These are phyloP conservation scores for Chrysolina americana DNA, from an alignment of 2,888 invertebrate species.

Conservation along the genomic window DNA sequence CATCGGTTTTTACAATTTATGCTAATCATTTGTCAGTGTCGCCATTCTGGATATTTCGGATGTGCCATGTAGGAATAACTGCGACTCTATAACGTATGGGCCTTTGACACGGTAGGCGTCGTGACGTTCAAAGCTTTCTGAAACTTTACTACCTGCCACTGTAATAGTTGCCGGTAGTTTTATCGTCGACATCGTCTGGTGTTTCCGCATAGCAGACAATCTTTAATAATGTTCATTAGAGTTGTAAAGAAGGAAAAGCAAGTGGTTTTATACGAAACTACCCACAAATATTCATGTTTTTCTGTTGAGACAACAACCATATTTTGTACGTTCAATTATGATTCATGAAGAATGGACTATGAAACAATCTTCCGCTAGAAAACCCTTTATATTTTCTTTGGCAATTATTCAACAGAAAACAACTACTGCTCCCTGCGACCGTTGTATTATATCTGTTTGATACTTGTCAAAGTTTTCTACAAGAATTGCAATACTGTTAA, in stretches of 20 bases:
- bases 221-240: neutral
- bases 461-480: too few species aligned
- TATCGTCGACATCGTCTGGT: neutral
- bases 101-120: conserved; percentile 50
- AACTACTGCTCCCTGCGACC: too few species aligned
- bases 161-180: conserved; percentile 2
- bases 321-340: too few species aligned
- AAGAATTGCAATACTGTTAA: too few species aligned
- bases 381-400: too few species aligned
- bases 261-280: too few species aligned
- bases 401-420: too few species aligned
- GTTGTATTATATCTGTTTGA: too few species aligned
- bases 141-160: conserved; percentile 18
- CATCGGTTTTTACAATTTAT: conserved; percentile 55
- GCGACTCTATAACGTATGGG: conserved; percentile 48
- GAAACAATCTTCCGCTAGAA: too few species aligned
- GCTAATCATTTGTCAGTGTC: conserved; percentile 55
- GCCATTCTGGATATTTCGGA: conserved; percentile 47
- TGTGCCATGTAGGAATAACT: conserved; percentile 47
- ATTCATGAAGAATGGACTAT: too few species aligned
- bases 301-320: too few species aligned
- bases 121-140: conserved; percentile 30
- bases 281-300: too few species aligned
- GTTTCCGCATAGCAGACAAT: conserved; percentile 5
- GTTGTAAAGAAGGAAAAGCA: neutral